Evolutionary conservation across 2,797 vertebrate species (phyloP), one percentile per base, ranked within the genome.

Genomic region (Pachyuromys duprasi): DNA sequence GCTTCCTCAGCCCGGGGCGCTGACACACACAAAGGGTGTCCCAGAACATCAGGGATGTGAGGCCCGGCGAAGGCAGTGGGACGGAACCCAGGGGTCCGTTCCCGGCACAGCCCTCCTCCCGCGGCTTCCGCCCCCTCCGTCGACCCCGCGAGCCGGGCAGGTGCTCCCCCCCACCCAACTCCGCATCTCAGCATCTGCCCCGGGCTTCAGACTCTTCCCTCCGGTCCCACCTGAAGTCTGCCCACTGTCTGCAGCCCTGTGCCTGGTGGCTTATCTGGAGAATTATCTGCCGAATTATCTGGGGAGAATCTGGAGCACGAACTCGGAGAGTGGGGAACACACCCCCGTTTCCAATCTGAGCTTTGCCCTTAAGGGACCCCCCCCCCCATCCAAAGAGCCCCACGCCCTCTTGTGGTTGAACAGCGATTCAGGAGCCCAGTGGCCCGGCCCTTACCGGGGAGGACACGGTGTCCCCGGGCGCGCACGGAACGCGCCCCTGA

Each of bases 381-480:
- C 80, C 62, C 86, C 76, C 67, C 22, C 74, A 57, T 28, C 6
- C 39, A 31, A 81, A 74, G 78, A 49, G 62, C 75, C 91, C 95
- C 91, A 95, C 97, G 97, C 97, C 97, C 97, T 96, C 97, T 97
- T 87, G 97, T 86, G 97, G 97, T 78, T 65, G 81, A 90, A 82
- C 74, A 18, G 81, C 79, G 33, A 69, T 84, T 91, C 87, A 8
- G 72, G 86, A 76, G 96, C 67, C 42, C 60, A 72, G 92, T 79
- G 93, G 89, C 97, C 87, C 2, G 95, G 97, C 95, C 96, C 95
- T 95, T 42, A 94, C 96, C 95, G 82, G 49, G 97, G 97, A 98
- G 97, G 97, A 98, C 97, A 97, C 97, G 17, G 96, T 97, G 97
- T 98, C 97, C 97, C 97, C 87, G 74, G 95, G 82, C 42, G 31